Evolutionary conservation across 1,140 invertebrate species (phyloP), one percentile per base, ranked within the genome.

Genomic region (Tribolium madens): DNA sequence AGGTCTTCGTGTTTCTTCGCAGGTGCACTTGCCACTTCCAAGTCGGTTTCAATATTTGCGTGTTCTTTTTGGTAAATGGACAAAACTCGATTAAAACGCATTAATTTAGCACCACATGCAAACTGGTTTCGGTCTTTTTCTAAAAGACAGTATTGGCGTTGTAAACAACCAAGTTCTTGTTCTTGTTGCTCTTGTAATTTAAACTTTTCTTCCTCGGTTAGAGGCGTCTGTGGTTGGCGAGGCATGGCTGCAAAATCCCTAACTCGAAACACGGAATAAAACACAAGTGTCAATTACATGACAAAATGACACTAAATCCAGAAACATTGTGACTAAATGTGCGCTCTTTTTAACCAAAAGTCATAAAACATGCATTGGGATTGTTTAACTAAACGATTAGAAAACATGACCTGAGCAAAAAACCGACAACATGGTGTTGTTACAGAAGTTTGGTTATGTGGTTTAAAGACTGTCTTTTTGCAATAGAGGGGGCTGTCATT

Each of bases 201-300:
- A 1, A 64, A 64, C 12, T 64, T 64, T 64, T 64, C 57, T n/a
- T 64, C 57, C 3, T 64, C 57, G 9, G 57, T 64, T 9, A 64
- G 31, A 6, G 26, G 21, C 7, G 26, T 7, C 36, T 7, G 26
- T 18, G 57, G 12, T 33, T 31, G n/a, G 13, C 21, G 57, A 33
- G 57, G 57, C 57, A 64, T 64, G 57, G 31, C 57, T 26, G 10
- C 26, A 14, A 64, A 64, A 64, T 12, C 21, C 21, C n/a, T 33
- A 13, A 60, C 50, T 52, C 52, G n/a, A 64, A 31, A 31, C 57
- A 13, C 13, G n/a, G n/a, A 33, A n/a, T 13, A 42, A 13, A 64
- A 64, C 9, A 21, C 52, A 57, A 64, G 26, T 33, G 57, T 33
- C 57, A 64, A 1, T 33, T 33, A 64, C 21, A 33, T 64, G 31